Evolutionary conservation across 1,140 invertebrate genomes (phyloP), one percentile per base, ranked within the genome.

Genomic region (Trachymyrmex septentrionalis): DNA sequence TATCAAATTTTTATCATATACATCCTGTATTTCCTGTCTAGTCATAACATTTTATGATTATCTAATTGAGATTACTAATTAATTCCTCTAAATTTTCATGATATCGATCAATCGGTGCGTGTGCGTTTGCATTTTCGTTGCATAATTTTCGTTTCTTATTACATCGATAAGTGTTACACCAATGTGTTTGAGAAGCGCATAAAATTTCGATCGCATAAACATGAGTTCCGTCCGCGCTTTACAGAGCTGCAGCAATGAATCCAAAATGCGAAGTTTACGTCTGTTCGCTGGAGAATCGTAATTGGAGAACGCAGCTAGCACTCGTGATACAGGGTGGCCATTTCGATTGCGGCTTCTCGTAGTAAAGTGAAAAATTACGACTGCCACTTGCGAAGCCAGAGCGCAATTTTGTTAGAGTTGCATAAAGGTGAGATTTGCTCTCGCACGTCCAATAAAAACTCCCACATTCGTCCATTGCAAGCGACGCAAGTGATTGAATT

Each of bases 311-410:
- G 55, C 19, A 66, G 24, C 76, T 50, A 27, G 27, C 44, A 19
- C 48, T 57, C 34, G 48, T 3, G 34, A 71, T 24, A 71, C 53
- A 38, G n/a, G n/a, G n/a, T 44, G 19, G 64, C 50, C 21, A 71
- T 21, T 71, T 81, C 21, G 50, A 44, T 21, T 53, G 59, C 30
- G 78, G 21, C 44, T 50, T 24, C 44, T 55, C 64, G 66, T 66
- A 71, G 21, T 81, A 81, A 81, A 81, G 66, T 81, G 78, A 81
- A 81, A 81, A 81, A 81, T 81, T 81, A 81, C 66, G 78, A 48
- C 50, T 27, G 53, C 48, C 63, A 30, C 77, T 81, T 48, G 64
- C 57, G 10, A n/a, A 38, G 24, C 16, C 76, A 78, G 27, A 50
- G 78, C 10, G 50, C 50, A 71, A 81, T 81, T 81, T 38, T 57